Percentiles rank a stretch among this genome's conserved stretches.
These are phyloP conservation scores for Spodoptera picta DNA, from an alignment of 2,888 invertebrate species.

Conservation along the genomic window DNA sequence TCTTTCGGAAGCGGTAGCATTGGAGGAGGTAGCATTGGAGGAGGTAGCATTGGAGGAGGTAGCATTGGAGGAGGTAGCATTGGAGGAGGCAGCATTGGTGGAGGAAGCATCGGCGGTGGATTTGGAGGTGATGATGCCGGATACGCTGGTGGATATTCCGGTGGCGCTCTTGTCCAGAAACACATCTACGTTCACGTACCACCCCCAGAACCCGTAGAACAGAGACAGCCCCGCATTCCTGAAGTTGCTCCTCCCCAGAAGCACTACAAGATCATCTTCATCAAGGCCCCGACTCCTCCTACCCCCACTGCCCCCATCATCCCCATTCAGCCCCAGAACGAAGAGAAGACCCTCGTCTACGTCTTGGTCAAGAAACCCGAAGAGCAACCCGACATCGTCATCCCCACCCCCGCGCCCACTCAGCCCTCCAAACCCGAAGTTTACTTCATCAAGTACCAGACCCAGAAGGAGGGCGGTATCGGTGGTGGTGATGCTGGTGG, in stretches of 20 bases:
- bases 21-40: conserved; percentile 58
- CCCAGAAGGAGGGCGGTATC: conserved; percentile 88
- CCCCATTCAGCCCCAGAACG: conserved; percentile 93
- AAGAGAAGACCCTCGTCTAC: conserved; percentile 96
- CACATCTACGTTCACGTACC: conserved; percentile 97
- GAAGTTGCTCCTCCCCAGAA: conserved; percentile 93
- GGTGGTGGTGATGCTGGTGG: conserved; percentile 73
- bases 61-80: conserved; percentile 58
- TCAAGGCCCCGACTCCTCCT: conserved; percentile 95
- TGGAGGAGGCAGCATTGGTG: conserved; percentile 58
- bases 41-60: conserved; percentile 56
- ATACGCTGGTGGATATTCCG: conserved; percentile 82
- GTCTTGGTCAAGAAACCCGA: conserved; percentile 96
- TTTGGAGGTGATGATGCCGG: conserved; percentile 78
- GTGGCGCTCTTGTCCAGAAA: conserved; percentile 92
- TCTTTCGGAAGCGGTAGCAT: conserved; percentile 55
- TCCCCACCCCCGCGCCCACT: conserved; percentile 93
- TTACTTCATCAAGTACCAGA: conserved; percentile 96
- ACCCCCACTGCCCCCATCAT: conserved; percentile 94
- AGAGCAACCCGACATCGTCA: conserved; percentile 93
- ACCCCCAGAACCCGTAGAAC: conserved; percentile 94
- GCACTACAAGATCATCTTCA: conserved; percentile 97
- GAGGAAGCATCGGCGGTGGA: conserved; percentile 61
- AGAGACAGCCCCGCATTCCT: conserved; percentile 90
- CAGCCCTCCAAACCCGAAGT: conserved; percentile 96